Base-by-base conservation (phyloP, 2,888 invertebrate species). In the Dinocampus coccinellae region DNA sequence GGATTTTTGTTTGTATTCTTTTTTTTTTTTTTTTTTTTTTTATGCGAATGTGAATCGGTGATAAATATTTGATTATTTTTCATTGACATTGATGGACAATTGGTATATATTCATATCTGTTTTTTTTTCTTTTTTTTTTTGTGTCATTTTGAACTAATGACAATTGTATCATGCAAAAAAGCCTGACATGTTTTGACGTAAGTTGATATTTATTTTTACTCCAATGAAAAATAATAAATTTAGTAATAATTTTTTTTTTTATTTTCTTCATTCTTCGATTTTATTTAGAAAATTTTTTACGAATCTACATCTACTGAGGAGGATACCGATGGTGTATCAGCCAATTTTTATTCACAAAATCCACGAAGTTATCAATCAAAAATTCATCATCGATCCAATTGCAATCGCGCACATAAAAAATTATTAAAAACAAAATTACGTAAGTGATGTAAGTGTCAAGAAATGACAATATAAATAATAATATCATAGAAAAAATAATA, bases 361-460 rank as follows among this genome's bases (percentile, higher is more conserved):
- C 75, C 76, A 62, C 76, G 78, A 72, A 70, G 20, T 52, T 36
- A 55, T 29, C 57, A 39, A 20, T 6, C n/a, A 16, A 11, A 9
- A 47, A 16, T 22, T 68, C 6, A 52, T 52, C 34, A n/a, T 47
- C 42, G 34, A 57, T 52, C 22, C 24, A 57, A 20, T 16, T 39
- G 42, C 11, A 60, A 7, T 11, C 24, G 20, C 33, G 26, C 33
- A 16, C 24, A 9, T 47, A 47, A 24, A 11, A 66, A 73, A 47
- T 67, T 7, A 53, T 58, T 55, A 22, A 47, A 58, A 53, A 29
- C 75, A 70, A 80, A 85, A 84, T 84, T 84, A 84, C 83, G 83
- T 83, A 84, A 84, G 84, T 84, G 82, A 84, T 80, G 84, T 83
- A 83, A 84, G 84, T 84, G 73, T 73, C 73, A 34, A n/a, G 20